Conservation (phyloP, 2,888 invertebrate genomes). For the Ditula angustiorana region DNA sequence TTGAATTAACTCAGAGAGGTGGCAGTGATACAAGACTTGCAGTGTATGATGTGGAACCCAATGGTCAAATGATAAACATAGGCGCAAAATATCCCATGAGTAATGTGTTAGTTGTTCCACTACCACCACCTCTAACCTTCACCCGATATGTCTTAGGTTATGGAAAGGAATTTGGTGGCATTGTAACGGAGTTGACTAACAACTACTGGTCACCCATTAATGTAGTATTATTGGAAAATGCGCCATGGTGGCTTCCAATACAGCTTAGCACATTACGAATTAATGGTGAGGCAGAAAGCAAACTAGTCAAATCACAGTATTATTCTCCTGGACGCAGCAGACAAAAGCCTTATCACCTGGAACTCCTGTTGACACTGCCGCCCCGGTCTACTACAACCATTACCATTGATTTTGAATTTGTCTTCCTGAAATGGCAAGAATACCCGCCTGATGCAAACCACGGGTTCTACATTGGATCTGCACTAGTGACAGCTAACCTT, state of each 20-base stretch:
- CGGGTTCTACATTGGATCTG: conserved; percentile 97
- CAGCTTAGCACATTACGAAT: conserved; percentile 95
- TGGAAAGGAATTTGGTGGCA: conserved; percentile 96
- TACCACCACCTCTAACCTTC: conserved; percentile 89
- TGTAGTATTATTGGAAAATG: conserved; percentile 94
- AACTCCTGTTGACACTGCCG: conserved; percentile 92
- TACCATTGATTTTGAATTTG: conserved; percentile 96
- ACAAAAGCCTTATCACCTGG: conserved; percentile 94
- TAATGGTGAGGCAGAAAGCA: conserved; percentile 85
- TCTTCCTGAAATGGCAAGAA: conserved; percentile 99
- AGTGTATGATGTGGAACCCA: conserved; percentile 88
- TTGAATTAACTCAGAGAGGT: conserved; percentile 87
- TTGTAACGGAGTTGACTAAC: conserved; percentile 94
- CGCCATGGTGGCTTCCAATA: conserved; percentile 95
- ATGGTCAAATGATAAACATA: conserved; percentile 88
- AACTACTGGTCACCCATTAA: conserved; percentile 91
- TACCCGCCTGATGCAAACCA: conserved; percentile 99
- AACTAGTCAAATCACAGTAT: conserved; percentile 83
- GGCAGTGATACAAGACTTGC: conserved; percentile 88
- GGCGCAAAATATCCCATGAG: conserved; percentile 84
- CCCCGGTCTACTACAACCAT: conserved; percentile 92
- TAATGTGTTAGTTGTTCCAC: conserved; percentile 78
- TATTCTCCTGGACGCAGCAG: conserved; percentile 93
- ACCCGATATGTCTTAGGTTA: conserved; percentile 94
- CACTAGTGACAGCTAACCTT: conserved; percentile 91